These are phyloP conservation scores for Amblyornis subalaris DNA, from an alignment of 2,113 vertebrate genomes.

Conservation along the genomic window DNA sequence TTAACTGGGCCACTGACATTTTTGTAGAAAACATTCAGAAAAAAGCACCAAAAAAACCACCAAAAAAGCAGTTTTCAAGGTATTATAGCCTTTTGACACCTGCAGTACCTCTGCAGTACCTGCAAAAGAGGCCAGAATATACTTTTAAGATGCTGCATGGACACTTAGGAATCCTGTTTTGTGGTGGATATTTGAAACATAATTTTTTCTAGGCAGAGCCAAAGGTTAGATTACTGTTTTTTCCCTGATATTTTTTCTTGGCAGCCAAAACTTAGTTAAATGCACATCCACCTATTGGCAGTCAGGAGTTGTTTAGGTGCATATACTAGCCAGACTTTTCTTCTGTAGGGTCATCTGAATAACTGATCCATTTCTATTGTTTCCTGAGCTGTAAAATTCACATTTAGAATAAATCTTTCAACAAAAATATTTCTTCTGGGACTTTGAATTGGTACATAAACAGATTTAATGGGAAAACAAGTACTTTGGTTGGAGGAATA, in stretches of 20 bases:
- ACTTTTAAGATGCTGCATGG: not conserved
- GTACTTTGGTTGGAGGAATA: not conserved
- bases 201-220: not conserved
- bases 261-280: not conserved
- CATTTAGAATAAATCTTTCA: not conserved
- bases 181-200: not conserved
- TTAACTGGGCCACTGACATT: not conserved
- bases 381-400: not conserved
- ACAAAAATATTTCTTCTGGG: not conserved
- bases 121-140: not conserved
- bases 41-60: not conserved
- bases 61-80: not conserved
- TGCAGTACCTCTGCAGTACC: not conserved
- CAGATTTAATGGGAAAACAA: not conserved
- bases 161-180: not conserved
- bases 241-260: not conserved
- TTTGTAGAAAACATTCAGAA: not conserved
- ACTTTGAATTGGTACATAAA: not conserved
- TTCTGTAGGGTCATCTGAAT: not conserved
- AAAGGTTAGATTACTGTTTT: not conserved
- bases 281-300: not conserved
- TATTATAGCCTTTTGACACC: not conserved
- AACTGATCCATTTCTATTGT: not conserved
- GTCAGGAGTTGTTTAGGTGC: not conserved
- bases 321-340: not conserved